Conservation (phyloP, 2,888 invertebrate genomes). For the Belgica antarctica region DNA sequence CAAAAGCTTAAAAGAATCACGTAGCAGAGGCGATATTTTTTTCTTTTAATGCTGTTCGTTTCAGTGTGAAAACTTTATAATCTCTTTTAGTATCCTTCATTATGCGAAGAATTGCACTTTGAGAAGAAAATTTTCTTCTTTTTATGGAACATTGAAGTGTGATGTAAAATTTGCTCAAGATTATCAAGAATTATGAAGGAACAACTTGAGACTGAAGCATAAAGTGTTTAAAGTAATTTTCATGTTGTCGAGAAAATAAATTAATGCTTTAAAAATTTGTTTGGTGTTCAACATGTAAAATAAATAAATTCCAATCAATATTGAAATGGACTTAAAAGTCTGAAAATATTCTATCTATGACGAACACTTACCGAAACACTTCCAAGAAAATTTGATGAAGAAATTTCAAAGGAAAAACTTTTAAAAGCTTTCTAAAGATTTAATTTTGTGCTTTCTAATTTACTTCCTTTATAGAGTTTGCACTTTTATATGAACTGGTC, state of each 20-base stretch:
- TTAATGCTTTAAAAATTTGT: no score
- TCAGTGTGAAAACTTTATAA: background rate
- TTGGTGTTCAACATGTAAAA: no score
- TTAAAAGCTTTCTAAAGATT: background rate
- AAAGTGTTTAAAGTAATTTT: background rate
- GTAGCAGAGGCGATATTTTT: background rate
- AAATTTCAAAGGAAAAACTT: background rate
- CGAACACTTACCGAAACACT: no score
- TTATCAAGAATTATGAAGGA: no score
- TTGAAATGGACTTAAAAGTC: background rate
- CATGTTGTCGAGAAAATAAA: no score
- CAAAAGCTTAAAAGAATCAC: constrained; percentile 4
- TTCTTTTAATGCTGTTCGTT: background rate
- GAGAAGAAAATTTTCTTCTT: background rate
- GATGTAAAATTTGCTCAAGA: no score
- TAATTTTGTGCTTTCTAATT: background rate
- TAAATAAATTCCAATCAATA: no score
- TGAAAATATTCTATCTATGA: no score
- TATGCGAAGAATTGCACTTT: constrained; percentile 3
- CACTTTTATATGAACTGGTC: no score
- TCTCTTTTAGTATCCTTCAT: constrained; percentile 3
- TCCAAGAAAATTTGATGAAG: no score
- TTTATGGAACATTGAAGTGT: no score
- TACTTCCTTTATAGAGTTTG: background rate
- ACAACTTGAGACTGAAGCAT: no score